Evolutionary conservation across 2,888 invertebrate genomes (phyloP).

Genomic region (Drosophila borborema): DNA sequence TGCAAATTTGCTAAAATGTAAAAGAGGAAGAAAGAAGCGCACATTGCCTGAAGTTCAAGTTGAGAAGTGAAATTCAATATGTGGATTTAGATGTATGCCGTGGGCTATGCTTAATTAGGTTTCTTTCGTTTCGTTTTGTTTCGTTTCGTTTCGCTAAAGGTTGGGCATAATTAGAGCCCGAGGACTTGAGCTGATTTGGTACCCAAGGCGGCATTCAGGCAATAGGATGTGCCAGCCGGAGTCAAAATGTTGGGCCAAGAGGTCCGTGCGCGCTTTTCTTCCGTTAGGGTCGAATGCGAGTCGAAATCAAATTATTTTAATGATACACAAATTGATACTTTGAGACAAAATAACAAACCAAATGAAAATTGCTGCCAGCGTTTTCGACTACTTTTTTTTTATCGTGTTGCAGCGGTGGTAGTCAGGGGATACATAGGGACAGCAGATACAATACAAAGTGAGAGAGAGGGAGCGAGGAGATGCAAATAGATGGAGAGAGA

Average conservation of each 20-base stretch:
- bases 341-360: slow-evolving; percentile 79
- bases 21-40: not conserved
- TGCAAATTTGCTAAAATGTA: not conserved
- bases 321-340: slow-evolving; percentile 83
- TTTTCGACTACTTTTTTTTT: slow-evolving; percentile 64
- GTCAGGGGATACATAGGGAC: slow-evolving; percentile 25
- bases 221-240: slow-evolving; percentile 22
- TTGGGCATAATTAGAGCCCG: slow-evolving; percentile 60
- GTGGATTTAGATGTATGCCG: slow-evolving; percentile 37
- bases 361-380: slow-evolving; percentile 76
- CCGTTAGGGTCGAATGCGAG: slow-evolving; percentile 58
- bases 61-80: slow-evolving; percentile 50
- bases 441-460: not conserved
- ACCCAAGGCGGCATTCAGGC: slow-evolving; percentile 13
- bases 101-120: slow-evolving; percentile 56
- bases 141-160: slow-evolving; percentile 18
- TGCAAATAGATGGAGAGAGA: slow-evolving; percentile 18
- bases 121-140: slow-evolving; percentile 22
- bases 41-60: slow-evolving; percentile 25
- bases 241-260: slow-evolving; percentile 21
- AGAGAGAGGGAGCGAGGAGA: not conserved
- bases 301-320: slow-evolving; percentile 82
- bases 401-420: slow-evolving; percentile 39
- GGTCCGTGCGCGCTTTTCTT: slow-evolving; percentile 23
- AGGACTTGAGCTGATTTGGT: slow-evolving; percentile 48